A percentile compares a stretch with the other conserved stretches of the same genome.
These are phyloP conservation scores for Boleophthalmus pectinirostris DNA, from an alignment of 2,113 vertebrate species.

Conservation along the genomic window DNA sequence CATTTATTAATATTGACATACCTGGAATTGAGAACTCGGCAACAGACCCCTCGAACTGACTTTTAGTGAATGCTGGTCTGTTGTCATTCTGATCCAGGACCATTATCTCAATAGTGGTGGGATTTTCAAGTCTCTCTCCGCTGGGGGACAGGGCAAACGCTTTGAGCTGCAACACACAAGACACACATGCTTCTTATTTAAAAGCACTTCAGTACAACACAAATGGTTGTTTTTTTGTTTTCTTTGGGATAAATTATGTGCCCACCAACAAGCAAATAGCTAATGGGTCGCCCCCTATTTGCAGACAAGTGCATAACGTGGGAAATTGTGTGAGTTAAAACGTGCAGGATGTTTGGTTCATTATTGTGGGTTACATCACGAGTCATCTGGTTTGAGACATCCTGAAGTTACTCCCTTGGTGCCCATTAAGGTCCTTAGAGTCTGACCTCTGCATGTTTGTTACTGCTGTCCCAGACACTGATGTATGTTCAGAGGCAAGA, in stretches of 20 bases:
- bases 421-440: constrained; percentile 49
- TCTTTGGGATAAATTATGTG: neutral
- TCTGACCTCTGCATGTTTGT: constrained; percentile 56
- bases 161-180: constrained; percentile 79
- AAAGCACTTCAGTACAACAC: neutral
- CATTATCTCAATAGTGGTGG: constrained; percentile 92
- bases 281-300: neutral
- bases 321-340: constrained; percentile 32
- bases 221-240: neutral
- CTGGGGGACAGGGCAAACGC: constrained; percentile 91
- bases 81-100: constrained; percentile 98
- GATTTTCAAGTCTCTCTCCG: constrained; percentile 88
- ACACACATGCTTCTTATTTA: constrained; percentile 8
- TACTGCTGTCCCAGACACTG: constrained; percentile 36
- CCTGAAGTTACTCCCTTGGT: constrained; percentile 47
- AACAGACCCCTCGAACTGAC: constrained; percentile 78
- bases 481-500: constrained; percentile 45
- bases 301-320: constrained; percentile 6
- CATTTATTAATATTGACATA: constrained; percentile 40
- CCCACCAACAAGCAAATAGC: neutral
- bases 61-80: constrained; percentile 83
- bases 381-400: constrained; percentile 48
- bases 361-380: constrained; percentile 37
- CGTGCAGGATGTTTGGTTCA: constrained; percentile 52
- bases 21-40: constrained; percentile 90